A percentile compares a stretch with the other conserved stretches of the same genome.
Evolutionary conservation across 2,888 invertebrate genomes (phyloP).

Genomic region (Andrena hattorfiana): DNA sequence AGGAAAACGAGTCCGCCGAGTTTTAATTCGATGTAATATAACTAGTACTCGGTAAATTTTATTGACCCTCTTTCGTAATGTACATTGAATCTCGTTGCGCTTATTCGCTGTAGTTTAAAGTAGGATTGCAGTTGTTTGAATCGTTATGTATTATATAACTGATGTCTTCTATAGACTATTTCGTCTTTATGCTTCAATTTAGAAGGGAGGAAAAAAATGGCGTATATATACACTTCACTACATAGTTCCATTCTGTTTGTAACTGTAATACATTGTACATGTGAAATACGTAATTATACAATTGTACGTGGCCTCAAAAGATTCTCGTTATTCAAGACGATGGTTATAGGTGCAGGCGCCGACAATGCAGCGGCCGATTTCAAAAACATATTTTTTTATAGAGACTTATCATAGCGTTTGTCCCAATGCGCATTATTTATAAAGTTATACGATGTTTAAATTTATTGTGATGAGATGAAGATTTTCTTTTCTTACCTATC

Average conservation of each 20-base stretch:
- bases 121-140: not conserved
- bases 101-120: not conserved
- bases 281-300: not conserved
- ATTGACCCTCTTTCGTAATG: not conserved
- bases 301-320: not conserved
- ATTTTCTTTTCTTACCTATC: no score
- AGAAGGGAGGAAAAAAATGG: not conserved
- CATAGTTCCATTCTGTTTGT: not conserved
- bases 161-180: not conserved
- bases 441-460: no score
- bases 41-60: not conserved
- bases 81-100: conserved; percentile 3
- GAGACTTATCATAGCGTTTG: not conserved
- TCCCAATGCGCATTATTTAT: not conserved
- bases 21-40: not conserved
- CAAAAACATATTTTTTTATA: not conserved
- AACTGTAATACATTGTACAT: not conserved
- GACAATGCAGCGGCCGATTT: not conserved
- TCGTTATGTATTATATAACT: conserved; percentile 17
- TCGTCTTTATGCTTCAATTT: conserved; percentile 3
- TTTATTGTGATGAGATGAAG: no score
- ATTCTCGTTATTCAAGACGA: not conserved
- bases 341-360: not conserved
- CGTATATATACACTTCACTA: not conserved
- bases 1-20: not conserved